These are phyloP conservation scores for Hippopotamyrus pictus DNA, from an alignment of 2,797 vertebrate species.

Conservation along the genomic window DNA sequence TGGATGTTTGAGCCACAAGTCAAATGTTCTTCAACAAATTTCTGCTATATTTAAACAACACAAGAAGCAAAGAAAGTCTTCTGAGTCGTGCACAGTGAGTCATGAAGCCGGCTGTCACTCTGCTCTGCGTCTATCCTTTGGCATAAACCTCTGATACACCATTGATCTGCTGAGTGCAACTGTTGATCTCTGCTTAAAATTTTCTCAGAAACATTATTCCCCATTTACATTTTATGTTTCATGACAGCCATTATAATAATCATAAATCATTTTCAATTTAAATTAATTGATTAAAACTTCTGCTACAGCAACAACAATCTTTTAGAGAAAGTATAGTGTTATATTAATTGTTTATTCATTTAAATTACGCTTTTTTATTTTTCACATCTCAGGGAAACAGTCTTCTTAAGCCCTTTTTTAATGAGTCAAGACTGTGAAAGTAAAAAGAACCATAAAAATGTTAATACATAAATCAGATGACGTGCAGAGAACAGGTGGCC, in stretches of 20 bases:
- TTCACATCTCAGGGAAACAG: not conserved
- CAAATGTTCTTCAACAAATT: not conserved
- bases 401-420: not conserved
- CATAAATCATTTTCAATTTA: not conserved
- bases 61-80: not conserved
- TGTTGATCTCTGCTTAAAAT: not conserved
- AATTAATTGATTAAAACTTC: not conserved
- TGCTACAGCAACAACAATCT: not conserved
- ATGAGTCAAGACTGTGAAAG: not conserved
- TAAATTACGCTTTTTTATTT: not conserved
- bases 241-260: not conserved
- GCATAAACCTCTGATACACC: not conserved
- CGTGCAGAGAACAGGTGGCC: not conserved
- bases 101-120: not conserved
- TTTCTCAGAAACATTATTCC: not conserved
- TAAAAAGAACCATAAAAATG: not conserved
- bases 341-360: not conserved
- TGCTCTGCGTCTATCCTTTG: not conserved
- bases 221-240: not conserved
- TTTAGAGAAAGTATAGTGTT: not conserved
- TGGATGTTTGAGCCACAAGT: not conserved
- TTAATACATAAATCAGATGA: not conserved
- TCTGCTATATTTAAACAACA: conserved; percentile 11
- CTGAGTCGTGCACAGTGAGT: not conserved
- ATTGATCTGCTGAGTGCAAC: not conserved